Evolutionary conservation across 30 jellyfish, hydroid and myxozoan species (phyloP).

Genomic region (Hydractinia symbiolongicarpus): DNA sequence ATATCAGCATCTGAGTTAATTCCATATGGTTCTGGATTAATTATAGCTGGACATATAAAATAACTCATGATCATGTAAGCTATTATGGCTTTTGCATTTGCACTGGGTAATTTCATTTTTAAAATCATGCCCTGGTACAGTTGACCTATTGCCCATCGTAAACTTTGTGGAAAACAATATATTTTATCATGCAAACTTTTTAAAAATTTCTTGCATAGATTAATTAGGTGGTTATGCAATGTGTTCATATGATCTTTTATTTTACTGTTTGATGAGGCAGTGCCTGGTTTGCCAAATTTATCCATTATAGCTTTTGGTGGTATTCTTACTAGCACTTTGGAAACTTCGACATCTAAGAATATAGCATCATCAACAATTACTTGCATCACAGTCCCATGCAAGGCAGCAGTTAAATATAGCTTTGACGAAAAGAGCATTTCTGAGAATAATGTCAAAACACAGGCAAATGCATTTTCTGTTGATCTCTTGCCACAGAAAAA

Average conservation of each 20-base stretch:
- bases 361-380: constrained; percentile 78
- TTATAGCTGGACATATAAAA: constrained; percentile 88
- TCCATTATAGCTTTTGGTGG: constrained; percentile 66
- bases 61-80: constrained; percentile 72
- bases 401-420: constrained; percentile 90
- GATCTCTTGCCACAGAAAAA: constrained; percentile 80
- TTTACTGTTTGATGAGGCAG: constrained; percentile 52
- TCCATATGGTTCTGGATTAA: constrained; percentile 96
- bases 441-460: constrained; percentile 54
- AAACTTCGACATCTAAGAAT: constrained; percentile 63
- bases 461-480: constrained; percentile 52
- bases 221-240: constrained; percentile 37
- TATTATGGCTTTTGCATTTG: constrained; percentile 66
- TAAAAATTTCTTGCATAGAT: constrained; percentile 58
- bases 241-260: constrained; percentile 51
- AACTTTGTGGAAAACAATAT: constrained; percentile 77
- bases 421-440: constrained; percentile 72
- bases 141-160: constrained; percentile 69
- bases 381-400: constrained; percentile 93
- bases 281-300: constrained; percentile 90
- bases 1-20: constrained; percentile 87
- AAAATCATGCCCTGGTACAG: constrained; percentile 28
- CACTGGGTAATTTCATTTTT: constrained; percentile 44
- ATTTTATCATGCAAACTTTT: constrained; percentile 69
- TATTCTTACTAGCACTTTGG: constrained; percentile 51